Conservation (phyloP, 2,113 vertebrate species). For the Oceanites oceanicus region DNA sequence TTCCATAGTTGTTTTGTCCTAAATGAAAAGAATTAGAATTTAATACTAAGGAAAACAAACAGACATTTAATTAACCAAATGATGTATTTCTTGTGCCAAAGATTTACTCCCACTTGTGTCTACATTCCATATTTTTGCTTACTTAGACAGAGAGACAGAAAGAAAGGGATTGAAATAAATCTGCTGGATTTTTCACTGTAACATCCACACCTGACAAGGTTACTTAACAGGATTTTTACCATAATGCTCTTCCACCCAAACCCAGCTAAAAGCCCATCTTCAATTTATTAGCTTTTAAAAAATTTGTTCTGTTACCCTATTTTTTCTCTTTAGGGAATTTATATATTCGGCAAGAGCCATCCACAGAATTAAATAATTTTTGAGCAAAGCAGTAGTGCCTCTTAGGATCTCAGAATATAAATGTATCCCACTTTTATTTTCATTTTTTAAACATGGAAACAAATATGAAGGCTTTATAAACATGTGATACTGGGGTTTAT, state of each 20-base stretch:
- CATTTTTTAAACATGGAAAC: background rate
- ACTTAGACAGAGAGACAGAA: background rate
- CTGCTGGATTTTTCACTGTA: background rate
- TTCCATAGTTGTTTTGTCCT: background rate
- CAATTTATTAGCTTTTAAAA: background rate
- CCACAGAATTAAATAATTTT: background rate
- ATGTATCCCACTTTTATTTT: background rate
- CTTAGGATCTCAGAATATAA: background rate
- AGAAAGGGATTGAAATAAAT: background rate
- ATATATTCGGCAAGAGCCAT: background rate
- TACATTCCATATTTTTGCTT: background rate
- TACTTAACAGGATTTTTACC: background rate
- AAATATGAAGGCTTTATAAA: background rate
- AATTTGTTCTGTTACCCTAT: background rate
- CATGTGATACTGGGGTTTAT: background rate
- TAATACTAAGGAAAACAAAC: background rate
- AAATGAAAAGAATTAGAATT: background rate
- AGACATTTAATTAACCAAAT: background rate
- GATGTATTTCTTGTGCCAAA: background rate
- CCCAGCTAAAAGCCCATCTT: background rate
- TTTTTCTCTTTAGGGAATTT: background rate
- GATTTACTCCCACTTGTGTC: background rate
- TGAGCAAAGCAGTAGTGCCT: background rate
- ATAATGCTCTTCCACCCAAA: background rate
- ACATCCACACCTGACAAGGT: background rate